Base-by-base conservation (phyloP, 1,140 invertebrate species). In the Amyelois transitella region DNA sequence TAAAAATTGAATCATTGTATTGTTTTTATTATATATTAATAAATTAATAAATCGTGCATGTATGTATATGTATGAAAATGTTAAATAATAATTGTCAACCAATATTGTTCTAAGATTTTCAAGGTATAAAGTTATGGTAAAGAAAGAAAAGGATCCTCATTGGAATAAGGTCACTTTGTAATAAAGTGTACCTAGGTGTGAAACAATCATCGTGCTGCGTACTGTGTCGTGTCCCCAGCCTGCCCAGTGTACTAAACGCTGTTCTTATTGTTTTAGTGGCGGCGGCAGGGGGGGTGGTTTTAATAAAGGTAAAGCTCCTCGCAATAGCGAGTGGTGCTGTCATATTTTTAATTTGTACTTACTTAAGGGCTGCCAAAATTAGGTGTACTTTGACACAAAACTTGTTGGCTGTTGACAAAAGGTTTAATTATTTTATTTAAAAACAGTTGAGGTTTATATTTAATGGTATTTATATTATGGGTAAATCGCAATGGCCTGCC, bases 261-360 rank as follows among this genome's bases (percentile, higher is more conserved):
- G 89, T 90, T 90, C 91, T 93, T 92, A 93, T 93, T 94, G 91
- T 94, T 94, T 93, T 94, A 94, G 93, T 93, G 93, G 93, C 92
- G 92, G 94, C 92, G 92, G 92, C 92, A 92, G 91, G 90, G 92
- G 91, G 91, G 93, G 93, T 93, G 93, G 92, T 94, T 94, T 91
- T 93, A 94, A 94, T 91, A 94, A 94, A 94, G 94, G 94, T 94
- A 94, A 94, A 93, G 93, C 92, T 92, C 91, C 90, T 91, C 88
- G 91, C 89, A 86, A 85, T 86, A 90, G 90, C 90, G 91, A 90
- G 82, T 90, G 91, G 90, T 91, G 90, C 90, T 92, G 89, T 89
- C 89, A 92, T 92, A 90, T 91, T 90, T 90, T 90, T 91, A 90
- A 89, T 90, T 84, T 90, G 89, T 90, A 90, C 74, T 73, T 77